phyloP scores from a whole-genome alignment of 2,113 vertebrate species.

The Leuciscus idus region DNA sequence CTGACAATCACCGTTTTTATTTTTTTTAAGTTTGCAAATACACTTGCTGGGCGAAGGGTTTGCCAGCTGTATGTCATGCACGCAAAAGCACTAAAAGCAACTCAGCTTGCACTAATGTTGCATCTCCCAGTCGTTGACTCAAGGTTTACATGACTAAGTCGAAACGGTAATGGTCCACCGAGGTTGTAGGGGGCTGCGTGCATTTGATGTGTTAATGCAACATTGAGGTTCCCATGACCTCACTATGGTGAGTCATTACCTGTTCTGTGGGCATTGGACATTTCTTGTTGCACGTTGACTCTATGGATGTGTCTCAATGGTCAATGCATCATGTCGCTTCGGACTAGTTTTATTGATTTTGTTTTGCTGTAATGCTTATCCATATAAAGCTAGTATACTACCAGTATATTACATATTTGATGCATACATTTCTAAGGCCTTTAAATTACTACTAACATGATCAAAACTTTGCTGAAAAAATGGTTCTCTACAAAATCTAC shows the following conservation, averaged over 20 bases:
- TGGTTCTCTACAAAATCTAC: too few relatives aligned
- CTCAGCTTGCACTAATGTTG: conserved; percentile 37
- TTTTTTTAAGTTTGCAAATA: background rate
- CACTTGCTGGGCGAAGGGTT: conserved; percentile 1
- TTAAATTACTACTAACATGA: too few relatives aligned
- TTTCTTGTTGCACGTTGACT: background rate
- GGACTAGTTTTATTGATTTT: background rate
- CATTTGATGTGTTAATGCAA: conserved; percentile 25
- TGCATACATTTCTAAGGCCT: too few relatives aligned
- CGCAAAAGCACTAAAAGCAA: conserved; percentile 24
- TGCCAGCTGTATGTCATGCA: conserved; percentile 32
- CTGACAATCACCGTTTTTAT: background rate
- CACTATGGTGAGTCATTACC: conserved; percentile 28
- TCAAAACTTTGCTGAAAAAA: too few relatives aligned
- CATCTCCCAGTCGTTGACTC: conserved; percentile 41
- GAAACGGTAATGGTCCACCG: conserved; percentile 30
- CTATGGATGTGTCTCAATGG: background rate
- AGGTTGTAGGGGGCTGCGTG: conserved; percentile 18
- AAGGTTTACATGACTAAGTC: conserved; percentile 23
- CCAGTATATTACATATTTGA: too few relatives aligned
- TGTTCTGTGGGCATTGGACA: background rate
- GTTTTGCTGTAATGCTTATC: background rate
- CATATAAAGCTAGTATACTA: too few relatives aligned
- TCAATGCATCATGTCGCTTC: background rate
- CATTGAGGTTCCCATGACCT: conserved; percentile 11